Evolutionary conservation across 2,797 vertebrate genomes (phyloP).

Genomic region (Nannoperca obscura): DNA sequence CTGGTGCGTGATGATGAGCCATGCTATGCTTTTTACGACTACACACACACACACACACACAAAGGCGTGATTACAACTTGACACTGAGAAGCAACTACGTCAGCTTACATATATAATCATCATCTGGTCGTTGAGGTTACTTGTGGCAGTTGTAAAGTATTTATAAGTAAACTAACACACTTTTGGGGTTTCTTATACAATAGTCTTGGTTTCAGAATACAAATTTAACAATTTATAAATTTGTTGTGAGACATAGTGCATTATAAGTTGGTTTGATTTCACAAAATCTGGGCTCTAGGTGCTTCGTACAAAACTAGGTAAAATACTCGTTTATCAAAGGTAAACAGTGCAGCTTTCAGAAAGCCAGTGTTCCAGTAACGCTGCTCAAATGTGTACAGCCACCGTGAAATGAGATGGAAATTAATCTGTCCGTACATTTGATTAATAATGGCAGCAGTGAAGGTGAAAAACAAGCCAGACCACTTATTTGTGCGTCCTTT

Average conservation of each 20-base stretch:
- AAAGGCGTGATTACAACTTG: constrained; percentile 31
- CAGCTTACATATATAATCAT: constrained; percentile 34
- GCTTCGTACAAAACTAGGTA: constrained; percentile 80
- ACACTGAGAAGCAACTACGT: constrained; percentile 57
- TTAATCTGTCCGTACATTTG: constrained; percentile 33
- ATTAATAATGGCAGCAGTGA: constrained; percentile 58
- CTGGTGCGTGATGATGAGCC: constrained; percentile 56
- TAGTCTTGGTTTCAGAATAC: constrained; percentile 54
- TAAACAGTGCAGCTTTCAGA: constrained; percentile 64
- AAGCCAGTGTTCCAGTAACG: constrained; percentile 41
- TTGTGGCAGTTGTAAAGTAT: constrained; percentile 56
- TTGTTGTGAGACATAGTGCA: constrained; percentile 58
- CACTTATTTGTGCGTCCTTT: constrained; percentile 18
- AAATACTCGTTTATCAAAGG: constrained; percentile 81
- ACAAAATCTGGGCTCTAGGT: constrained; percentile 65
- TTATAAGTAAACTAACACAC: constrained; percentile 61
- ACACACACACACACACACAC: constrained; percentile 27
- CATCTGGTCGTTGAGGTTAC: constrained; percentile 64
- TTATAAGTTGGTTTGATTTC: constrained; percentile 46
- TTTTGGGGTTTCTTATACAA: constrained; percentile 52
- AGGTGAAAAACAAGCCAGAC: constrained; percentile 30
- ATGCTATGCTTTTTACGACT: constrained; percentile 65
- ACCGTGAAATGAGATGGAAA: constrained; percentile 47
- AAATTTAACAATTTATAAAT: constrained; percentile 63
- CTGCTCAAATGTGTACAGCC: constrained; percentile 38